Conservation (phyloP, 1,140 invertebrate species). For the Micrasema longulum region DNA sequence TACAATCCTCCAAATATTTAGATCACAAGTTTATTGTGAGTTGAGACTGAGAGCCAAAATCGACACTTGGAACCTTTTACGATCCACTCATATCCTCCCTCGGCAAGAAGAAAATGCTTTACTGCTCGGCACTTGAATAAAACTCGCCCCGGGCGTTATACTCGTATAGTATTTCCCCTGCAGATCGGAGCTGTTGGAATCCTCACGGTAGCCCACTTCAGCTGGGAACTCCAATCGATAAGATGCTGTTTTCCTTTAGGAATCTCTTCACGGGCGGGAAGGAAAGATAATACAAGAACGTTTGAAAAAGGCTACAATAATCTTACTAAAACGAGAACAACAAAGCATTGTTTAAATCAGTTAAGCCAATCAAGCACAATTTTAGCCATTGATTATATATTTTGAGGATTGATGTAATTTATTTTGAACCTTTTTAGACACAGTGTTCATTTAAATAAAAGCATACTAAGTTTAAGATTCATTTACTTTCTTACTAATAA, state of each 20-base stretch:
- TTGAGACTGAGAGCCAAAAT: conserved; percentile 13
- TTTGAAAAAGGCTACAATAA: too few relatives aligned
- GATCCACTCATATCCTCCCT: conserved; percentile 13
- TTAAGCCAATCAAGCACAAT: too few relatives aligned
- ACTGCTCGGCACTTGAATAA: conserved; percentile 28
- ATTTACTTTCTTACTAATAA: too few relatives aligned
- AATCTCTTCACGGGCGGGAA: neutral
- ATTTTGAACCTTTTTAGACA: too few relatives aligned
- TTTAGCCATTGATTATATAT: too few relatives aligned
- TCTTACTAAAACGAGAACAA: too few relatives aligned
- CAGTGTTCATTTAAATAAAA: too few relatives aligned
- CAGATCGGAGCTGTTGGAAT: conserved; percentile 10
- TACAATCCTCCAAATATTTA: too few relatives aligned
- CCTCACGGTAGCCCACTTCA: neutral
- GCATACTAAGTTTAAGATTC: too few relatives aligned
- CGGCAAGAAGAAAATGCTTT: conserved; percentile 9
- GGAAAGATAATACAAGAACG: neutral
- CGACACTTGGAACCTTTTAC: conserved; percentile 26
- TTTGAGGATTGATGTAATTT: too few relatives aligned
- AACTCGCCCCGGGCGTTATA: conserved; percentile 21
- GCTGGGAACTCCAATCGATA: conserved; percentile 16
- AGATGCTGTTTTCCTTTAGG: conserved; percentile 14
- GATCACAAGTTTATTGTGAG: too few relatives aligned
- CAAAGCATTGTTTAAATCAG: too few relatives aligned
- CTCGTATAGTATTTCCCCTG: conserved; percentile 16